Conservation (phyloP, 2,888 invertebrate species). For the Leptopilina drosophilae region DNA sequence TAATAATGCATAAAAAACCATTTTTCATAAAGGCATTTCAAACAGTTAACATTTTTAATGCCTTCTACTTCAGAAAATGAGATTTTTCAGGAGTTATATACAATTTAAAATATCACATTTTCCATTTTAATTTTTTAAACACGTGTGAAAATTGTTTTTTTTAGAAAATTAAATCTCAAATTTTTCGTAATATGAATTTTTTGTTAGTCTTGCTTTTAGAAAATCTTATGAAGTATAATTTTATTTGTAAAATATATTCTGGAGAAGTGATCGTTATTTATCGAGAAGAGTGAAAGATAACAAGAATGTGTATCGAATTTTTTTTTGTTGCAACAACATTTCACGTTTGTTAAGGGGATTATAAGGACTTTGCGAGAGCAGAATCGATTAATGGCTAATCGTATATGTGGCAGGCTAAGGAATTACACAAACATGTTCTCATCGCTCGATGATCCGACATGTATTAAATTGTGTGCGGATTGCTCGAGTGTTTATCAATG, state of each 20-base stretch:
- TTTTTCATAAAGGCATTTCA: background rate
- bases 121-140: background rate
- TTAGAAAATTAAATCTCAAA: too few species aligned
- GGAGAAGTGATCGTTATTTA: too few species aligned
- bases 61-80: background rate
- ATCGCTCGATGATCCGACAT: background rate
- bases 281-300: too few species aligned
- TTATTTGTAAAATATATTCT: too few species aligned
- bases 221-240: too few species aligned
- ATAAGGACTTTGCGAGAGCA: background rate
- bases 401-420: background rate
- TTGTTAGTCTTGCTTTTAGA: background rate
- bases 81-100: background rate
- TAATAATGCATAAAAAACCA: background rate
- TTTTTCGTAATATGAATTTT: too few species aligned
- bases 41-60: background rate
- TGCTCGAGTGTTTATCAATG: slow-evolving; percentile 5
- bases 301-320: too few species aligned
- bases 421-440: slow-evolving; percentile 5
- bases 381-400: background rate
- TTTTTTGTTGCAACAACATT: too few species aligned
- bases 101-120: background rate
- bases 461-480: background rate
- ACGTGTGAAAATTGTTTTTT: too few species aligned
- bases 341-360: background rate